Base-by-base conservation (phyloP, 2,888 invertebrate species). In the Camptogramma bilineatum region DNA sequence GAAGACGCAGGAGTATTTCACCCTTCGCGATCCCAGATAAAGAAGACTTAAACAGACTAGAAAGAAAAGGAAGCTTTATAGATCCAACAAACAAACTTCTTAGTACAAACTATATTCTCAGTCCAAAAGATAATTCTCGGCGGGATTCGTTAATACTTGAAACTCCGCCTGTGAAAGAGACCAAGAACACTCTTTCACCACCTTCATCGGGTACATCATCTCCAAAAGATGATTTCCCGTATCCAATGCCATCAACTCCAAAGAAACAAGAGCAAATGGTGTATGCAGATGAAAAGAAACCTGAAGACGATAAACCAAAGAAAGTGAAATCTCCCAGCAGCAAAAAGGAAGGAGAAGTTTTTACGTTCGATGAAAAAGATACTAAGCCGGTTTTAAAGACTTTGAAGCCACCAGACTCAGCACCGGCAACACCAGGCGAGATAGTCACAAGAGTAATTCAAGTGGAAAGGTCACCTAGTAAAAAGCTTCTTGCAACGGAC, bases 1-100 rank as follows among this genome's bases (percentile, higher is more conserved):
- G 93, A 72, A 83, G 93, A 69, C 84, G 93, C 16, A 83, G 93
- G 71, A 93, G 93, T 84, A 91, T 94, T 76, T 94, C 93, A 50
- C 93, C 93, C 7, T 94, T 93, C 77, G 93, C 93, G 16, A 46
- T 93, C 68, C 90, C 85, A 53, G 91, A 89, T 17, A 90, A 88
- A 76, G 91, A 91, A 57, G 92, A 90, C 73, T 53, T 78, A 16
- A 71, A 62, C 59, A 75, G 72, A 60, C 77, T 94, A 44, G 82
- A 89, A 77, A 84, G 93, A 18, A 94, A 91, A 78, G 90, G 92
- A 59, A 93, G 93, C 72, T 94, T 93, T 68, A 87, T 90, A 39
- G 92, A 94, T 80, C 93, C 93, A 7, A 83, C 83, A 34, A 94
- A 91, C 75, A 94, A 93, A 78, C 76, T 93, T 42, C 76, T 93